A percentile compares a stretch with the other conserved stretches of the same genome.
These are phyloP conservation scores for Peucedramus taeniatus DNA, from an alignment of 2,113 vertebrate genomes.

Conservation along the genomic window DNA sequence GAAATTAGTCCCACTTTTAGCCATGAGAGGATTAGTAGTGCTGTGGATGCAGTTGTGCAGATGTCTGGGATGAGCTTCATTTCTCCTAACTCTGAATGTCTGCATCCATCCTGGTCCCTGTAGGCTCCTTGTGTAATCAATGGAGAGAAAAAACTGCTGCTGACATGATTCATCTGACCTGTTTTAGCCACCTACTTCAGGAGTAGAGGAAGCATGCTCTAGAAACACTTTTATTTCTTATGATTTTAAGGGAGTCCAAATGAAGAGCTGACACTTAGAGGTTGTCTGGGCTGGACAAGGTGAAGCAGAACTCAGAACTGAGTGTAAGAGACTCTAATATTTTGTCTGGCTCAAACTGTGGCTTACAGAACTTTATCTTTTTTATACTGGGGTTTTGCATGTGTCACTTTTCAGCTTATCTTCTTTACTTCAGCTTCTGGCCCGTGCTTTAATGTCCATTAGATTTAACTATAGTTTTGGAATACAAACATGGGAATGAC, in stretches of 20 bases:
- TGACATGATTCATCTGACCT: neutral
- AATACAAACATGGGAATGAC: neutral
- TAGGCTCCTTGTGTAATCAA: slow-evolving; percentile 10
- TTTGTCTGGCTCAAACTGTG: neutral
- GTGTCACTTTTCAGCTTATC: neutral
- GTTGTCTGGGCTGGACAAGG: neutral
- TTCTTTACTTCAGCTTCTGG: neutral
- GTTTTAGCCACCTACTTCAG: slow-evolving; percentile 11
- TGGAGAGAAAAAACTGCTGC: slow-evolving; percentile 38
- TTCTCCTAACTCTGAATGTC: neutral
- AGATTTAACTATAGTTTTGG: neutral
- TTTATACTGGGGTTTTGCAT: neutral
- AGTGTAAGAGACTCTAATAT: neutral
- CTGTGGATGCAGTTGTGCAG: neutral
- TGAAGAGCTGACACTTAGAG: neutral
- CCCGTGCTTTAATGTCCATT: neutral
- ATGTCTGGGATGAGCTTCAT: neutral
- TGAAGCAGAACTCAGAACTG: neutral
- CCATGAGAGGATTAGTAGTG: neutral
- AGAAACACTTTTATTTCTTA: neutral
- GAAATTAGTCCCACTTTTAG: neutral
- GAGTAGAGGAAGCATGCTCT: neutral
- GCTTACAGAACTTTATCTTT: neutral
- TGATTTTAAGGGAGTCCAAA: neutral
- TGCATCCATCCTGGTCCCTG: neutral